Percentiles rank a stretch among this genome's conserved stretches.
Evolutionary conservation across 2,797 vertebrate species (phyloP).

Genomic region (Cossypha heuglini): DNA sequence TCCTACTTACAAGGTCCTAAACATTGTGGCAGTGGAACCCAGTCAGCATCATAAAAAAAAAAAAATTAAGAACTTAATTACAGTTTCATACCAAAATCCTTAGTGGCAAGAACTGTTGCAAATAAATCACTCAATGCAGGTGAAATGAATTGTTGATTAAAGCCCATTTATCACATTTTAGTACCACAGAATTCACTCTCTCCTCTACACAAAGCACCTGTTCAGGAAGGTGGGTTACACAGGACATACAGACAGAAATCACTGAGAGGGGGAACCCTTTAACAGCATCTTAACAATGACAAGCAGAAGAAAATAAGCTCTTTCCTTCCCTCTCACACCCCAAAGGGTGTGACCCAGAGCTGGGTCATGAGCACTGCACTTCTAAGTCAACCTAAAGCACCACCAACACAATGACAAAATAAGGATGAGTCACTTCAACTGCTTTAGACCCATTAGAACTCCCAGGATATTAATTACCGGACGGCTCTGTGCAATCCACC

Average conservation of each 20-base stretch:
- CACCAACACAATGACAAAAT: neutral
- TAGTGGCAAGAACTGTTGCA: neutral
- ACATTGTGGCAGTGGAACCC: neutral
- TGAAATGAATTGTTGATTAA: neutral
- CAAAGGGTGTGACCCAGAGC: neutral
- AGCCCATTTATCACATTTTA: neutral
- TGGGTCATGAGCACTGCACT: neutral
- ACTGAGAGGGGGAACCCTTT: neutral
- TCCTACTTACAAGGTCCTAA: neutral
- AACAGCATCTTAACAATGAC: neutral
- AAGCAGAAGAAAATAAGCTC: rapidly evolving
- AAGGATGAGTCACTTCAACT: neutral
- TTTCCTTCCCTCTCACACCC: neutral
- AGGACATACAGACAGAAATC: neutral
- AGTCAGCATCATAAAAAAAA: neutral
- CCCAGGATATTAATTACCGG: neutral
- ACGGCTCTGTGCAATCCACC: neutral
- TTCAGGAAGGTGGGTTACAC: neutral
- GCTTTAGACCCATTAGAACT: neutral
- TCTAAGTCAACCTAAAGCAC: neutral
- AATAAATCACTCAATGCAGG: neutral
- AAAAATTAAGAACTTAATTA: neutral
- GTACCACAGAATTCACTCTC: neutral
- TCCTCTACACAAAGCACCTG: neutral
- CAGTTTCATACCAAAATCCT: neutral